A percentile compares a stretch with the other conserved stretches of the same genome.
Evolutionary conservation across 2,113 vertebrate genomes (phyloP).

Genomic region (Barnardius zonarius): DNA sequence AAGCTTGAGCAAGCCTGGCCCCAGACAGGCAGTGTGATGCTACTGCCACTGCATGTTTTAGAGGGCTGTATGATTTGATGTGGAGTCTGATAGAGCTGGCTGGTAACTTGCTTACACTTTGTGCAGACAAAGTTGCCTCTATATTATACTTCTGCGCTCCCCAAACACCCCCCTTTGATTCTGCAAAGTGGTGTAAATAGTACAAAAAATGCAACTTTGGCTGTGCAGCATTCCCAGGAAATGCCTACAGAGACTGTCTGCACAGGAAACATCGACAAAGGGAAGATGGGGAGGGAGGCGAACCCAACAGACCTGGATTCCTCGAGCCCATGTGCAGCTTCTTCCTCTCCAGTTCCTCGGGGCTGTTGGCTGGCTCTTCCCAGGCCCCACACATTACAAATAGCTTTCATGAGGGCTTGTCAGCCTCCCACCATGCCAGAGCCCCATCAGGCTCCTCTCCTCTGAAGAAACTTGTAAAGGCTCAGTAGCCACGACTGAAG

Average conservation of each 20-base stretch:
- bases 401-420: not conserved
- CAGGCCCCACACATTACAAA: constrained; percentile 10
- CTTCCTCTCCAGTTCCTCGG: not conserved
- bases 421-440: not conserved
- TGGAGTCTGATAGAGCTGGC: not conserved
- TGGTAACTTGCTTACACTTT: not conserved
- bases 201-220: not conserved
- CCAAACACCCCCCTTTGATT: not conserved
- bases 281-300: not conserved
- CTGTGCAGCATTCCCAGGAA: not conserved
- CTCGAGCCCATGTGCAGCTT: not conserved
- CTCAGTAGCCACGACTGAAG: constrained; percentile 18
- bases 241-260: not conserved
- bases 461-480: not conserved
- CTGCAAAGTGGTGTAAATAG: not conserved
- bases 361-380: not conserved
- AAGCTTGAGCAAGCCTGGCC: not conserved
- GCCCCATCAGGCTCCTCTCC: not conserved
- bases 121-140: not conserved
- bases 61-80: not conserved
- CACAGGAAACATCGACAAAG: constrained; percentile 9
- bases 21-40: not conserved
- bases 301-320: not conserved
- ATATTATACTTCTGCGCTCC: not conserved
- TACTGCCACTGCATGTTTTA: not conserved